Percentiles rank a stretch among this genome's conserved stretches.
phyloP scores from a whole-genome alignment of 2,797 vertebrate species.

The Aselliscus stoliczkanus region DNA sequence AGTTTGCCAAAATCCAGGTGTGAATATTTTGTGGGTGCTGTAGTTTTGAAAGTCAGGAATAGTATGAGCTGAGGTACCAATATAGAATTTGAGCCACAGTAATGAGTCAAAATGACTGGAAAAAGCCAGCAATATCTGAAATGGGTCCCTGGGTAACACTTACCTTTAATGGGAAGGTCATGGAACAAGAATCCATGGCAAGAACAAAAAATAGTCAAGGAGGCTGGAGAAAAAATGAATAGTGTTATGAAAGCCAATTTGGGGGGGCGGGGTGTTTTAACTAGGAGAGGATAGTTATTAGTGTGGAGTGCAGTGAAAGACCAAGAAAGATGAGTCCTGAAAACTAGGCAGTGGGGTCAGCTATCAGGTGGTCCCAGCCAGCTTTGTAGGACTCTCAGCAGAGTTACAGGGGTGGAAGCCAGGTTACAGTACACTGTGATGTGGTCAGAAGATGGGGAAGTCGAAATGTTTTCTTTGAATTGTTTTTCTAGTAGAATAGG shows the following conservation, averaged over 20 bases:
- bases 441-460: neutral
- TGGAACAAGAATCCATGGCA: neutral
- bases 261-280: neutral
- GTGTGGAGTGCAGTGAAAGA: neutral
- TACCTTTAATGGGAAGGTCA: too few relatives aligned
- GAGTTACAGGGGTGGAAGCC: neutral
- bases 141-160: neutral
- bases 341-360: neutral
- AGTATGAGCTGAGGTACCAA: neutral
- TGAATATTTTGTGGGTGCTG: neutral
- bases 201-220: neutral
- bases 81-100: neutral
- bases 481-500: constrained; percentile 22
- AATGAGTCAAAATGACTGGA: neutral
- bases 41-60: neutral
- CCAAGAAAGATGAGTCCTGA: neutral
- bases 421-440: neutral
- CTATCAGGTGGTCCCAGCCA: neutral
- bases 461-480: neutral
- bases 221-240: neutral
- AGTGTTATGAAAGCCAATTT: neutral
- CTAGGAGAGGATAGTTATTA: neutral
- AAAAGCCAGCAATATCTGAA: neutral
- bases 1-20: neutral
- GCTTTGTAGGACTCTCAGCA: neutral